Conservation (phyloP, 2,113 vertebrate genomes). For the Amazona vittata region DNA sequence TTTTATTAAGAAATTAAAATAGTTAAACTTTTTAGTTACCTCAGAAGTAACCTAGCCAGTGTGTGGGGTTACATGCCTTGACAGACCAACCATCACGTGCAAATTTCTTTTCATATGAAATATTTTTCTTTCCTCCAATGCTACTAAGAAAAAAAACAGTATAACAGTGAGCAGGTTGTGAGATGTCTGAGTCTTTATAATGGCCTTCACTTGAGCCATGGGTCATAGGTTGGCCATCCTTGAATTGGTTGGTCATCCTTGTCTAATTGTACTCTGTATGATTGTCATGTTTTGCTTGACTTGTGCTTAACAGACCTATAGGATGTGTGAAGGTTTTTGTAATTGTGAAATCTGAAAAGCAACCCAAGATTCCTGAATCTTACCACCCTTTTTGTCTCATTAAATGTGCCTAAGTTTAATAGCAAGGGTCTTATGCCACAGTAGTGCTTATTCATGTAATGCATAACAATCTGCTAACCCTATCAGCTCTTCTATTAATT, state of each 20-base stretch:
- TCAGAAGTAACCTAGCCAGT: neutral
- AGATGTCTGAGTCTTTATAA: neutral
- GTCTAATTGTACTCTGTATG: neutral
- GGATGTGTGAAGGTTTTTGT: neutral
- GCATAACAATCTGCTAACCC: neutral
- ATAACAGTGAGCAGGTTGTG: fast-evolving
- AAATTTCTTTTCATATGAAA: neutral
- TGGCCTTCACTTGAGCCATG: neutral
- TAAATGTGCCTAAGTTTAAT: neutral
- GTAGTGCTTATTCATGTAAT: neutral
- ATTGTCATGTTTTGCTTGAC: neutral
- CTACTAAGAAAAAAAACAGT: neutral
- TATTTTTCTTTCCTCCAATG: neutral
- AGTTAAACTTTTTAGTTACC: neutral
- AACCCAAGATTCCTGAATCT: neutral
- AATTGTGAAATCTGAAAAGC: neutral
- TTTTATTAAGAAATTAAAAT: neutral
- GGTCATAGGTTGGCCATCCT: neutral
- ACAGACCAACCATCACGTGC: neutral
- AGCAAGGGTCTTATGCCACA: neutral
- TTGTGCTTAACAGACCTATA: neutral
- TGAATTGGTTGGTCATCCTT: neutral
- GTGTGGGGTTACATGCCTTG: neutral
- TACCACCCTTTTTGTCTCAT: neutral
- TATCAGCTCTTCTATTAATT: neutral